A percentile compares a stretch with the other conserved stretches of the same genome.
Evolutionary conservation across 1,140 invertebrate species (phyloP).

Genomic region (Pseudomyrmex concolor): DNA sequence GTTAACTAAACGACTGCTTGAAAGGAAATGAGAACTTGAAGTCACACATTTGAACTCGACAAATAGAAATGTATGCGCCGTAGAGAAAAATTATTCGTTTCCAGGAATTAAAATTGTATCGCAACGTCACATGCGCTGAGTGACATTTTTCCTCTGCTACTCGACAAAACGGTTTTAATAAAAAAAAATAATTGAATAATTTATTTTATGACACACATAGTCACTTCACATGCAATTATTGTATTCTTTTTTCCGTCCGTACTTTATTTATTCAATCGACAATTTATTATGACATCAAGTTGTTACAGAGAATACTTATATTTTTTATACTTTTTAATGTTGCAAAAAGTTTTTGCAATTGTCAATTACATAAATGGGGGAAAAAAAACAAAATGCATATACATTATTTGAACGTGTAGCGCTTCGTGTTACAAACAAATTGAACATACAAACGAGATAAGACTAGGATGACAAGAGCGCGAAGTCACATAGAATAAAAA

Average conservation of each 20-base stretch:
- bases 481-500: neutral
- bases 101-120: neutral
- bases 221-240: no score
- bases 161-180: no score
- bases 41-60: neutral
- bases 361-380: neutral
- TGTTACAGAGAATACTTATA: no score
- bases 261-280: no score
- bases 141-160: no score
- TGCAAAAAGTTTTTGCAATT: no score
- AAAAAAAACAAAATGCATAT: neutral
- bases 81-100: neutral
- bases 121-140: neutral
- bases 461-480: neutral
- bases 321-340: no score
- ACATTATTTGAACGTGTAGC: neutral
- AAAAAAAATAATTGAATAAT: no score
- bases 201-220: no score
- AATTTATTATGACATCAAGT: no score
- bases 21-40: constrained; percentile 18
- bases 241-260: no score
- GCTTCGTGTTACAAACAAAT: constrained; percentile 4
- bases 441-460: neutral
- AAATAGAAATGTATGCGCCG: neutral
- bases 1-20: constrained; percentile 33